Evolutionary conservation across 2,797 vertebrate genomes (phyloP).

Genomic region (Sebastes vulpes): DNA sequence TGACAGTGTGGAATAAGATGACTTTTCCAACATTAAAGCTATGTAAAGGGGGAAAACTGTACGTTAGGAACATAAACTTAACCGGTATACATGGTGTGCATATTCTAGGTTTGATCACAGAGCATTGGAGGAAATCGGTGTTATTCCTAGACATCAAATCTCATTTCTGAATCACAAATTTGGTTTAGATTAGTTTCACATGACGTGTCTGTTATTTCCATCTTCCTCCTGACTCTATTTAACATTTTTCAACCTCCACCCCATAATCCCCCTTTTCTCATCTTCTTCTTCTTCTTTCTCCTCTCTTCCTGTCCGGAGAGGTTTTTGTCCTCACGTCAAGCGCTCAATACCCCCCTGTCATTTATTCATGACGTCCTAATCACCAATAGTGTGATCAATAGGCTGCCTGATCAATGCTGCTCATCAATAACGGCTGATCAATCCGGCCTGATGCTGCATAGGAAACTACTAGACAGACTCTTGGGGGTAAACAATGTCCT

Average conservation of each 20-base stretch:
- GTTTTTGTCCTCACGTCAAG: constrained; percentile 53
- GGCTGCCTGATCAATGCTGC: constrained; percentile 53
- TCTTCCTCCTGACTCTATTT: not conserved
- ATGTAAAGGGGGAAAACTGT: not conserved
- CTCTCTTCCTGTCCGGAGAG: constrained; percentile 22
- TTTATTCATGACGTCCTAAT: constrained; percentile 78
- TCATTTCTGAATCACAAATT: not conserved
- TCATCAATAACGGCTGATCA: constrained; percentile 70
- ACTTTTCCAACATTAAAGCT: not conserved
- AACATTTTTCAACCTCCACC: not conserved
- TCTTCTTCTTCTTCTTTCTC: fast-evolving
- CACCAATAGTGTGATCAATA: constrained; percentile 76
- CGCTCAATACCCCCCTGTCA: constrained; percentile 67
- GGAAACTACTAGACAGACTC: constrained; percentile 46
- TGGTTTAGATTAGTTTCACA: not conserved
- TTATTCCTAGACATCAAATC: not conserved
- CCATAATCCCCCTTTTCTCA: not conserved
- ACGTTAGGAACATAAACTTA: not conserved
- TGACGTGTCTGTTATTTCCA: not conserved
- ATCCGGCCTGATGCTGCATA: constrained; percentile 48
- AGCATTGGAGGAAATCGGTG: not conserved
- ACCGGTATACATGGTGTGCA: not conserved
- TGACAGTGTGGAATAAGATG: not conserved
- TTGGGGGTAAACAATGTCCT: constrained; percentile 44
- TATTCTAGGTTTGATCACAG: not conserved